phyloP scores from a whole-genome alignment of 2,888 invertebrate species.

The Oxyscelio sp. region DNA sequence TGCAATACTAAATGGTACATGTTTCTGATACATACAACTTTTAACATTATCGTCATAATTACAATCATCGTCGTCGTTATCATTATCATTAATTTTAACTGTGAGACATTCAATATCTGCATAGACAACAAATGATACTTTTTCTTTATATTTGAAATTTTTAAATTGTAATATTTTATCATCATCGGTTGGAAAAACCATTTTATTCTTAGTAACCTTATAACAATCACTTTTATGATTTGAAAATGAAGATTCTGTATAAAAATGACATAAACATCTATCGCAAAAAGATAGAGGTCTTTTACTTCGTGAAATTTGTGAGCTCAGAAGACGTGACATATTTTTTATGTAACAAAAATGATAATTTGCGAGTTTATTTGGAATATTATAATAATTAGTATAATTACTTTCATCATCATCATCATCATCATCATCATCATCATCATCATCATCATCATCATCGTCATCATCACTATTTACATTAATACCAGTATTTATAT shows the following conservation, averaged over 20 bases:
- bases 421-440: too few relatives aligned
- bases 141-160: conserved; percentile 46
- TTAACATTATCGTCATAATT: too few relatives aligned
- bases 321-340: conserved; percentile 58
- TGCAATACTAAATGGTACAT: conserved; percentile 15
- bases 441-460: too few relatives aligned
- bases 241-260: conserved; percentile 22
- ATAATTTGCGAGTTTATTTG: not conserved
- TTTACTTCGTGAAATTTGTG: conserved; percentile 31
- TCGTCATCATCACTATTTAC: too few relatives aligned
- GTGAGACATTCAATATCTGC: conserved; percentile 67
- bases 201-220: conserved; percentile 34
- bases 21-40: conserved; percentile 36
- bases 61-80: not conserved
- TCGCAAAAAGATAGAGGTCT: conserved; percentile 36
- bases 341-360: conserved; percentile 59
- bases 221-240: conserved; percentile 43
- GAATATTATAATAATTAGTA: not conserved
- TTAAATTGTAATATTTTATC: conserved; percentile 59
- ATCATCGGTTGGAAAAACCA: conserved; percentile 47
- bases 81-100: conserved; percentile 45
- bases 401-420: too few relatives aligned
- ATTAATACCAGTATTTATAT: too few relatives aligned
- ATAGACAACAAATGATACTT: conserved; percentile 59
- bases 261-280: conserved; percentile 59